phyloP scores from a whole-genome alignment of 2,888 invertebrate genomes.

The Drosophila infuscata region DNA sequence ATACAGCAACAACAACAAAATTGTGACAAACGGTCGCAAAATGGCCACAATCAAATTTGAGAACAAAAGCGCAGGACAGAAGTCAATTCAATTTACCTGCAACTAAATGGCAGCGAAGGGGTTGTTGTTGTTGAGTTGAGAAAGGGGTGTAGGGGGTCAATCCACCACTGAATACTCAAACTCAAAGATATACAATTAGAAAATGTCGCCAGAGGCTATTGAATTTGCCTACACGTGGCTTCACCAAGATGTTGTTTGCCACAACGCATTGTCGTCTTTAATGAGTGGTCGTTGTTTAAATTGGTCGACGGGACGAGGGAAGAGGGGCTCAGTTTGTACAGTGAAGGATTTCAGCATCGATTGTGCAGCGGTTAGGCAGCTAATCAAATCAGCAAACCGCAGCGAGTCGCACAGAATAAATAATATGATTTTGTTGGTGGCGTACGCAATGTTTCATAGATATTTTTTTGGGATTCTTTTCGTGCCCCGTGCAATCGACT shows the following conservation, averaged over 20 bases:
- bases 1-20: constrained; percentile 13
- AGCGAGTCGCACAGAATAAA: constrained; percentile 42
- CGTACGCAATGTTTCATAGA: constrained; percentile 28
- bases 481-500: constrained; percentile 12
- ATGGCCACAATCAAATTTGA: constrained; percentile 11
- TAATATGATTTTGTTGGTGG: constrained; percentile 6
- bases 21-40: constrained; percentile 24
- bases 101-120: neutral
- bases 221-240: constrained; percentile 38
- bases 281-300: constrained; percentile 15
- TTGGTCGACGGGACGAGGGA: neutral
- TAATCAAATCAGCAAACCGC: constrained; percentile 73
- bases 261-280: neutral
- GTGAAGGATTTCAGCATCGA: neutral
- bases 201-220: constrained; percentile 36
- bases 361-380: constrained; percentile 42
- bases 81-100: constrained; percentile 34
- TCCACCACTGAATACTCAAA: constrained; percentile 6
- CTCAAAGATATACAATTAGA: constrained; percentile 35
- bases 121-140: neutral
- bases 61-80: constrained; percentile 32
- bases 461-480: constrained; percentile 31
- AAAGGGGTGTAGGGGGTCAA: no score
- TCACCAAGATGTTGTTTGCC: constrained; percentile 21
- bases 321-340: neutral